Conservation (phyloP, 1,140 invertebrate genomes). For the Augochlora pura region DNA sequence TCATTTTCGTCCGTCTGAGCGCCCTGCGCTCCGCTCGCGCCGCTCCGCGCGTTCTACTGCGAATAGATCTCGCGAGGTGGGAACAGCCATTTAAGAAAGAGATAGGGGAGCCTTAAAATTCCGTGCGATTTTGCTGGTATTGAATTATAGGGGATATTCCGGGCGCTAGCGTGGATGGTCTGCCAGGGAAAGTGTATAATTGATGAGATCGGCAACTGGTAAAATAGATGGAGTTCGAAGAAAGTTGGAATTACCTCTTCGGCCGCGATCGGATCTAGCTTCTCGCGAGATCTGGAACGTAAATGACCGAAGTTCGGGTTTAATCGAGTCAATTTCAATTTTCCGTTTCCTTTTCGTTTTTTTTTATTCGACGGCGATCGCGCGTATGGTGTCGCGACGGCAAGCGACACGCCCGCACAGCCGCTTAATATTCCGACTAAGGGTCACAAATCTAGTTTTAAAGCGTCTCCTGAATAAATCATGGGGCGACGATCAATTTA, state of each 20-base stretch:
- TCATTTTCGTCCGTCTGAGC: constrained; percentile 59
- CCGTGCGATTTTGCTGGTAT: constrained; percentile 19
- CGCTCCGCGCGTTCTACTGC: not conserved
- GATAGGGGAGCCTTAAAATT: constrained; percentile 25
- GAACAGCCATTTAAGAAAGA: constrained; percentile 22
- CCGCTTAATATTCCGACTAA: constrained; percentile 35
- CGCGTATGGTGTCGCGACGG: not conserved
- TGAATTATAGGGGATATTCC: constrained; percentile 24
- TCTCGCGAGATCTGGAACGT: not conserved
- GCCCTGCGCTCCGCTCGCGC: constrained; percentile 2
- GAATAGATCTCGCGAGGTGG: constrained; percentile 13
- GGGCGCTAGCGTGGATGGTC: not conserved
- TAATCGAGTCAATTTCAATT: not conserved
- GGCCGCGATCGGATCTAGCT: not conserved
- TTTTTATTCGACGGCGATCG: not conserved
- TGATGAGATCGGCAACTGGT: constrained; percentile 25
- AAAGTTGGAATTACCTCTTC: not conserved
- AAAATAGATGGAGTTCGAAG: not conserved
- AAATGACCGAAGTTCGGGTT: not conserved
- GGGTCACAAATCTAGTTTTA: constrained; percentile 44
- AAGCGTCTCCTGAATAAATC: constrained; percentile 43
- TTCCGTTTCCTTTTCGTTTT: not conserved
- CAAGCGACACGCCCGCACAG: not conserved
- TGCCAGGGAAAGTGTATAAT: constrained; percentile 32
- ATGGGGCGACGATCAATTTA: constrained; percentile 38